phyloP scores from a whole-genome alignment of 2,113 vertebrate species.

The Pangasianodon gigas region DNA sequence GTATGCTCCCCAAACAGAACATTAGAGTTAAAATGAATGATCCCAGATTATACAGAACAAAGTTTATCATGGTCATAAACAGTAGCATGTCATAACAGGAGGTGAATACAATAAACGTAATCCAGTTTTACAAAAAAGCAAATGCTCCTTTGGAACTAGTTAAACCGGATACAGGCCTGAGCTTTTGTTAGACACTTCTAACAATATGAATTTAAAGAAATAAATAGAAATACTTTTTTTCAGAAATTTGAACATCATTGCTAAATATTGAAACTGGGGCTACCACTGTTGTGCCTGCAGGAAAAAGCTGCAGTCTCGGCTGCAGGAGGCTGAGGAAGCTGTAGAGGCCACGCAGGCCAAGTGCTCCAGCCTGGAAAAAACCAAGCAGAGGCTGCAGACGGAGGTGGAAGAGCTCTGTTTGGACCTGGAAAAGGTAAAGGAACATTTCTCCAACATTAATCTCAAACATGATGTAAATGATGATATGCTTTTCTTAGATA shows the following conservation, averaged over 20 bases:
- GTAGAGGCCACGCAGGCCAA: slow-evolving; percentile 77
- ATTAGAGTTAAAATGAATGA: background rate
- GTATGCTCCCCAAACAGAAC: background rate
- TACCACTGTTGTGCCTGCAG: slow-evolving; percentile 56
- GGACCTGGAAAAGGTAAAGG: slow-evolving; percentile 77
- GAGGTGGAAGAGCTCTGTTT: slow-evolving; percentile 79
- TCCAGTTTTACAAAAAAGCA: background rate
- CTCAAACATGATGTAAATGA: background rate
- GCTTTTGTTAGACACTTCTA: background rate
- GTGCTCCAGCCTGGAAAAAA: slow-evolving; percentile 79
- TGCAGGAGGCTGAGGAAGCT: slow-evolving; percentile 78
- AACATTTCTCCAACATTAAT: background rate
- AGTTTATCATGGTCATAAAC: background rate
- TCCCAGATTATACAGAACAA: background rate
- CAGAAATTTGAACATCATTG: background rate
- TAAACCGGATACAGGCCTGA: background rate
- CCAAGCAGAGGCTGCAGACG: slow-evolving; percentile 75
- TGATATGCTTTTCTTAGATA: background rate
- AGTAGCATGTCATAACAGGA: background rate
- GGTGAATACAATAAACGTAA: background rate
- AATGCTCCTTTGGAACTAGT: background rate
- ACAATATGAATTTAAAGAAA: background rate
- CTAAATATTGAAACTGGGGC: background rate
- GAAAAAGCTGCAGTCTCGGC: slow-evolving; percentile 72
- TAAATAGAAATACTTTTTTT: background rate